A percentile compares a stretch with the other conserved stretches of the same genome.
These are phyloP conservation scores for Rana temporaria DNA, from an alignment of 2,113 vertebrate species.

Conservation along the genomic window DNA sequence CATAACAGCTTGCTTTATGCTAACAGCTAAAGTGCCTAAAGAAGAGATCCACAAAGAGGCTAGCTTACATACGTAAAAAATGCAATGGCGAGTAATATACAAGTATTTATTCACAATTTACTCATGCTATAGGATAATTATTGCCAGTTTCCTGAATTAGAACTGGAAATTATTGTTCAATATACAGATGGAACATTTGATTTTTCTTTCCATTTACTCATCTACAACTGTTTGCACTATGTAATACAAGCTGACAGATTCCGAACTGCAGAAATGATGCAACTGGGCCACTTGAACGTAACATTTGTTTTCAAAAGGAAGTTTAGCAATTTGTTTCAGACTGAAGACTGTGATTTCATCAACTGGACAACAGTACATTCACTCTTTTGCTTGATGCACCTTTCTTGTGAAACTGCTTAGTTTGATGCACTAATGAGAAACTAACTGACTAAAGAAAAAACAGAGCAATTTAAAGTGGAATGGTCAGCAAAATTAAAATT, in stretches of 20 bases:
- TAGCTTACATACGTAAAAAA: background rate
- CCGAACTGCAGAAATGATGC: conserved; percentile 14
- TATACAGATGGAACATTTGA: conserved; percentile 22
- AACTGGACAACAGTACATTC: conserved; percentile 24
- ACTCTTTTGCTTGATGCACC: background rate
- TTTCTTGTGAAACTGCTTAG: background rate
- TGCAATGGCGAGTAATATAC: background rate
- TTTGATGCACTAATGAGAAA: background rate
- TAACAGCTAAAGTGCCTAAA: too few species aligned
- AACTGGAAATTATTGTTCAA: conserved; percentile 29
- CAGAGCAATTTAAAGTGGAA: too few species aligned
- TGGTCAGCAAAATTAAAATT: too few species aligned
- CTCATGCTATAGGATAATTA: background rate
- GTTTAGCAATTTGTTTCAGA: conserved; percentile 23
- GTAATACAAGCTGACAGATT: conserved; percentile 16
- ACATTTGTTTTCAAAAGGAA: conserved; percentile 27
- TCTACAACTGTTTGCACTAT: conserved; percentile 12
- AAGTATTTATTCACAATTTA: background rate
- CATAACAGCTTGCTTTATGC: too few species aligned
- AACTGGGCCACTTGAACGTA: background rate
- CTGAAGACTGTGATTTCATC: conserved; percentile 11
- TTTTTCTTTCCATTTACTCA: conserved; percentile 40
- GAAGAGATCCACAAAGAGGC: too few species aligned
- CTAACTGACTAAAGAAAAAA: background rate
- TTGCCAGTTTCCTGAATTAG: conserved; percentile 10